Conservation (phyloP, 2,797 vertebrate genomes). For the Phoxinus dragarum region DNA sequence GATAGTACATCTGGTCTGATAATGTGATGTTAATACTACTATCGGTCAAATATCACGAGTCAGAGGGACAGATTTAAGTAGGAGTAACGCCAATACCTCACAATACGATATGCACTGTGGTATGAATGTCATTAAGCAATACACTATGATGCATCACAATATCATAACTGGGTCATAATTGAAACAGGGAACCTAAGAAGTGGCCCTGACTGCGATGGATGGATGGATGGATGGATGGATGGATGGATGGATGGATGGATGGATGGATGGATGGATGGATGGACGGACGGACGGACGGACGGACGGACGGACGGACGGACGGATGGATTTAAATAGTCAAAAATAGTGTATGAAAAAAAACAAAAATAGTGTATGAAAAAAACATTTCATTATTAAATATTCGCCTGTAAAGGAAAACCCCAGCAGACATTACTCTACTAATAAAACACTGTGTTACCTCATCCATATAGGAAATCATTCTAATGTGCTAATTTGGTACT, state of each 20-base stretch:
- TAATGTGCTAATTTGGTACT: conserved; percentile 29
- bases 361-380: no score
- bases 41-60: background rate
- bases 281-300: no score
- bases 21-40: background rate
- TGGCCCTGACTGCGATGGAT: background rate
- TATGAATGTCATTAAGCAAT: background rate
- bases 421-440: background rate
- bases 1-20: background rate
- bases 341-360: no score
- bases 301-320: no score
- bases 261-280: no score
- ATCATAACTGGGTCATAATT: background rate
- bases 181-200: background rate
- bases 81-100: background rate
- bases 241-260: no score
- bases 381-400: background rate
- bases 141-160: background rate
- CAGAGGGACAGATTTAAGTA: background rate
- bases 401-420: background rate
- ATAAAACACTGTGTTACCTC: background rate
- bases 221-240: no score
- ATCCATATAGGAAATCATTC: conserved; percentile 20
- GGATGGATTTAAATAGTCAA: no score
- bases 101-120: background rate